Percentiles rank a stretch among this genome's conserved stretches.
Evolutionary conservation across 2,888 invertebrate genomes (phyloP).

Genomic region (Pollenia labialis): DNA sequence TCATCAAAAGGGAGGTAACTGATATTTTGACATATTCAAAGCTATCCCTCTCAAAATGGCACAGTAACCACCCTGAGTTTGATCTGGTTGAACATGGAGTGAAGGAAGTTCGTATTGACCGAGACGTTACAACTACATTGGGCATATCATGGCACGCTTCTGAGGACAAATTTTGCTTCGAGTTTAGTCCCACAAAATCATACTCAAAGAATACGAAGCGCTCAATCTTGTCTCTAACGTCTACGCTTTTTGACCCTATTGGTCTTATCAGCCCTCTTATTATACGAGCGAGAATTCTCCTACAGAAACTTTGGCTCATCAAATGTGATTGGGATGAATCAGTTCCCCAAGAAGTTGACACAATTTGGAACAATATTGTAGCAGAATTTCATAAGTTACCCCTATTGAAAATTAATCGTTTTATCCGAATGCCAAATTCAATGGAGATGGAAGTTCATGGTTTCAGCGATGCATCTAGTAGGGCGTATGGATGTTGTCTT

Average conservation of each 20-base stretch:
- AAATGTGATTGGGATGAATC: conserved; percentile 56
- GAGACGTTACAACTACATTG: conserved; percentile 35
- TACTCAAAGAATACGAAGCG: conserved; percentile 13
- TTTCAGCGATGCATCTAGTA: conserved; percentile 60
- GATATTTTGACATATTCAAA: conserved; percentile 53
- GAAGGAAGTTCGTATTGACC: conserved; percentile 35
- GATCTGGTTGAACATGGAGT: not conserved
- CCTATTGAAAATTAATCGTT: conserved; percentile 16
- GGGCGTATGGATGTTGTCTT: conserved; percentile 65
- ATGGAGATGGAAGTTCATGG: conserved; percentile 57
- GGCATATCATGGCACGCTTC: conserved; percentile 49
- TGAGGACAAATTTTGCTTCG: conserved; percentile 38
- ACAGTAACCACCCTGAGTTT: conserved; percentile 13
- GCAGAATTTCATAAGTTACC: conserved; percentile 24
- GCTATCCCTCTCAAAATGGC: conserved; percentile 53
- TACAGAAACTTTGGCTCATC: conserved; percentile 36
- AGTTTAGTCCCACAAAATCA: not conserved
- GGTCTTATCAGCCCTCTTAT: conserved; percentile 25
- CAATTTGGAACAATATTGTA: conserved; percentile 23
- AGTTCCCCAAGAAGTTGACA: conserved; percentile 35
- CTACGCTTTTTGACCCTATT: conserved; percentile 28
- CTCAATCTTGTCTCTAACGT: conserved; percentile 29
- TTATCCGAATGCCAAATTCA: conserved; percentile 28
- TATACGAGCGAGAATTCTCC: conserved; percentile 37
- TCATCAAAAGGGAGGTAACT: conserved; percentile 51